phyloP scores from a whole-genome alignment of 1,140 invertebrate genomes.

The Atopsyche davidsoni region DNA sequence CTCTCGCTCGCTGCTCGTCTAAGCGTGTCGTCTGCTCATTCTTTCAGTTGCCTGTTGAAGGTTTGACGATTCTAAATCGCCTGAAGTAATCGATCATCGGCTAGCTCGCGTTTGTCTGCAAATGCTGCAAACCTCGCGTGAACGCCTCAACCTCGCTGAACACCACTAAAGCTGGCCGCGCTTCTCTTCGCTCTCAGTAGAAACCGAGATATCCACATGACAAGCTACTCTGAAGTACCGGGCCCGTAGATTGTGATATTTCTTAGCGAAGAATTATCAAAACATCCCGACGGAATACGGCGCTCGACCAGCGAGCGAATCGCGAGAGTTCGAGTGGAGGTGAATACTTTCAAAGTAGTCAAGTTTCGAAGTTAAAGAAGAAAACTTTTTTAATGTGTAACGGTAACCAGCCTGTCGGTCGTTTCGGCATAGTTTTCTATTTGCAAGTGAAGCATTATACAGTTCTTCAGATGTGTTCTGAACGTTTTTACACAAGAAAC shows the following conservation, averaged over 20 bases:
- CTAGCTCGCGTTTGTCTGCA: too few relatives aligned
- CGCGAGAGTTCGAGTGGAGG: too few relatives aligned
- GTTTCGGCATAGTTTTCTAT: conserved; percentile 46
- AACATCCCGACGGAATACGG: too few relatives aligned
- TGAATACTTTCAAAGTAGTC: too few relatives aligned
- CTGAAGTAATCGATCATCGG: too few relatives aligned
- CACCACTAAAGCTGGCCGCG: background rate
- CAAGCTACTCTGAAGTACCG: background rate
- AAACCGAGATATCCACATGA: conserved; percentile 10
- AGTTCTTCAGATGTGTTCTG: conserved; percentile 52
- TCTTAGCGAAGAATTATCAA: too few relatives aligned
- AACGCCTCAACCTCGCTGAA: conserved; percentile 5
- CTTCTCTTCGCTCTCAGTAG: conserved; percentile 3
- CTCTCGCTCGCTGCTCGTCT: too few relatives aligned
- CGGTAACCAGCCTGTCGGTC: conserved; percentile 46
- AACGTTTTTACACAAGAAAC: conserved; percentile 49
- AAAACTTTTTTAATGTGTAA: conserved; percentile 48
- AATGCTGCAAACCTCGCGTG: conserved; percentile 21
- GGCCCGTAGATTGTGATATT: background rate
- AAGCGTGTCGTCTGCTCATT: too few relatives aligned
- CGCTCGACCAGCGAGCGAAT: too few relatives aligned
- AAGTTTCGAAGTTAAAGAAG: conserved; percentile 2
- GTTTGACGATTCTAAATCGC: too few relatives aligned
- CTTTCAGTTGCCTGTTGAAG: too few relatives aligned
- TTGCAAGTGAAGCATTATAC: conserved; percentile 42